These are phyloP conservation scores for Brachypalpus laphriformis DNA, from an alignment of 2,888 invertebrate species.

Conservation along the genomic window DNA sequence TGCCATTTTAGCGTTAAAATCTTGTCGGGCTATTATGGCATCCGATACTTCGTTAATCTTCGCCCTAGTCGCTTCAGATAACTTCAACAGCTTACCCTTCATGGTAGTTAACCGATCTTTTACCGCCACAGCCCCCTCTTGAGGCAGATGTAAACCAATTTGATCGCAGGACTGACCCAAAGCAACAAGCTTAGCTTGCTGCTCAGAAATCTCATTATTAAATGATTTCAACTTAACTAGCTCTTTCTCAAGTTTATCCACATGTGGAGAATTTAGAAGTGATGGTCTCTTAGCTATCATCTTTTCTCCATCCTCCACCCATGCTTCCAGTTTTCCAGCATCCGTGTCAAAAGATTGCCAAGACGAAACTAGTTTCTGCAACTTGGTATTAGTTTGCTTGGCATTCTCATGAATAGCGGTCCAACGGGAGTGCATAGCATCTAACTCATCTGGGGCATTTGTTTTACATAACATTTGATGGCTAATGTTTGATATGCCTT, in stretches of 20 bases:
- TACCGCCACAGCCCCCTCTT: conserved; percentile 89
- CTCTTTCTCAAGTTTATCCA: conserved; percentile 90
- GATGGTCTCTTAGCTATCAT: conserved; percentile 85
- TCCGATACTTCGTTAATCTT: conserved; percentile 92
- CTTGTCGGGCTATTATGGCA: conserved; percentile 91
- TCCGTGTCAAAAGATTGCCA: conserved; percentile 93
- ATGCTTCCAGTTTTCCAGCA: conserved; percentile 89
- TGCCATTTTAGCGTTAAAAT: conserved; percentile 90
- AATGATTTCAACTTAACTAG: conserved; percentile 90
- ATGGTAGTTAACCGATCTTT: conserved; percentile 89
- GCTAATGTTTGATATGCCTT: conserved; percentile 89
- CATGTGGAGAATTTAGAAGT: conserved; percentile 87
- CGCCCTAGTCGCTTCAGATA: conserved; percentile 90
- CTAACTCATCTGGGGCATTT: conserved; percentile 92
- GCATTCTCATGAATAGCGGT: conserved; percentile 92
- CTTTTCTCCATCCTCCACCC: conserved; percentile 89
- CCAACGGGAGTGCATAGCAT: conserved; percentile 92
- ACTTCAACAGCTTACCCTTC: conserved; percentile 88
- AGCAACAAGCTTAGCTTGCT: conserved; percentile 91
- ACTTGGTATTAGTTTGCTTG: conserved; percentile 89
- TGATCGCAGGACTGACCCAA: conserved; percentile 91
- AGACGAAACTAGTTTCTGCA: conserved; percentile 90
- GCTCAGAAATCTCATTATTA: conserved; percentile 93
- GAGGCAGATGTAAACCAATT: conserved; percentile 89
- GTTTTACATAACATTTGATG: conserved; percentile 90